Evolutionary conservation across 53 echinoderm and acorn worm species (phyloP), one percentile per base, ranked within the genome.

Genomic region (Zoroaster sp.): DNA sequence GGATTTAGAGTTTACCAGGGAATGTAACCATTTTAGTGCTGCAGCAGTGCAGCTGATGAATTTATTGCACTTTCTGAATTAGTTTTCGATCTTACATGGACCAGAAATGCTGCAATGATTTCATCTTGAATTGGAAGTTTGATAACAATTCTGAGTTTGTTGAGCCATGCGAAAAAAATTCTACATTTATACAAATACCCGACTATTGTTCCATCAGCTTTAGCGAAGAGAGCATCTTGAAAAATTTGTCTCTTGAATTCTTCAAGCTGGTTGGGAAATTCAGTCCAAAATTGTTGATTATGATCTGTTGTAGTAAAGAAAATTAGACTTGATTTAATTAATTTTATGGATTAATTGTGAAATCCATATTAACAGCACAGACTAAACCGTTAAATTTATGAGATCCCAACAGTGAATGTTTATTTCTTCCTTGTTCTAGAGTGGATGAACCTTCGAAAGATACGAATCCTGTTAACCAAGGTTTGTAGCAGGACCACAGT

Each of bases 111-210:
- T 8, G 52, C 76, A 51, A 76, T 76, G 35, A 51, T 41, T 76
- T 76, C 15, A 4, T 76, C 76, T 33, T 34, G 43, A 3, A 76
- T 34, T 15, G 76, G 76, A 10, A 76, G 15, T 15, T 49, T 33
- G 20, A 76, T 45, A 12, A 4, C 7, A 52, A 76, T 1, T 47
- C 33, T 51, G 6, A 33, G 51, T 4, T 33, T 1, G 18, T 76
- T 14, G 2, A 76, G 51, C 76, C 76, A 76, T 1, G 15, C 28
- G 51, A 76, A 51, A 46, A 76, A 76, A 5, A 33, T 31, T 49
- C 76, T 44, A 49, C 76, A 76, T 47, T 76, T 76, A 18, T 75
- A 76, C 28, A 76, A 6, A 14, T 76, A 76, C 43, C 12, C 13
- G 34, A 2, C 13, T 10, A 76, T 34, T 11, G 76, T 52, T 33